A percentile compares a stretch with the other conserved stretches of the same genome.
phyloP scores from a whole-genome alignment of 1,140 invertebrate species.

The Pseudomyrmex cubaensis region DNA sequence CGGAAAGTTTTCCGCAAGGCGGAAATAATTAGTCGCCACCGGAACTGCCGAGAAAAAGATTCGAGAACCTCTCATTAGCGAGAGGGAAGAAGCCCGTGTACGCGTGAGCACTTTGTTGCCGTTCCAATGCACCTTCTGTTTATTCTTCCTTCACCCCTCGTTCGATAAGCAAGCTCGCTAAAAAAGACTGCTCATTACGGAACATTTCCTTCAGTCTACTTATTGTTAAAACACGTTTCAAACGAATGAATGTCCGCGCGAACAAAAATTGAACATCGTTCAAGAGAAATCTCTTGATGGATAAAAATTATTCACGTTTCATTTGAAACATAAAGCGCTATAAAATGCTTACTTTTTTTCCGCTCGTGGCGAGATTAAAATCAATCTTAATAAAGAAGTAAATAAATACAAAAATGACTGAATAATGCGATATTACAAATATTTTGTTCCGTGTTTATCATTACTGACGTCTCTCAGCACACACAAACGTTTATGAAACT shows the following conservation, averaged over 20 bases:
- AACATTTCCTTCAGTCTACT: conserved; percentile 40
- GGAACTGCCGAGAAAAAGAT: conserved; percentile 25
- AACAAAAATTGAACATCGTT: neutral
- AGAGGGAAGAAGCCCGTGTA: conserved; percentile 21
- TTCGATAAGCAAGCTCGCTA: neutral
- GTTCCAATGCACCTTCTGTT: conserved; percentile 22
- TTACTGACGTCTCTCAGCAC: neutral
- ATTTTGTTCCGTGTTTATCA: neutral
- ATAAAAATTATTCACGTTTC: neutral
- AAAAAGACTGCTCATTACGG: conserved; percentile 61
- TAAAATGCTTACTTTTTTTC: neutral
- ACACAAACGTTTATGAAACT: neutral
- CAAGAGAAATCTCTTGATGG: neutral
- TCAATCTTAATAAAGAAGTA: too few species aligned
- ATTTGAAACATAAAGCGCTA: neutral
- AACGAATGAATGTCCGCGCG: conserved; percentile 8
- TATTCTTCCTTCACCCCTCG: neutral
- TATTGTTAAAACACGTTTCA: conserved; percentile 22
- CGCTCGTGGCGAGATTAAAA: too few species aligned
- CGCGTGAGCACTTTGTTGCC: conserved; percentile 47
- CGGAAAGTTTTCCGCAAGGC: conserved; percentile 29
- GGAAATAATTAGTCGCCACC: conserved; percentile 63
- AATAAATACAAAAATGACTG: too few species aligned
- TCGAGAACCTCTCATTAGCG: conserved; percentile 61
- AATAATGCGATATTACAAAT: neutral